Evolutionary conservation across 1,140 invertebrate genomes (phyloP), one percentile per base, ranked within the genome.

Genomic region (Mylabris phalerata): DNA sequence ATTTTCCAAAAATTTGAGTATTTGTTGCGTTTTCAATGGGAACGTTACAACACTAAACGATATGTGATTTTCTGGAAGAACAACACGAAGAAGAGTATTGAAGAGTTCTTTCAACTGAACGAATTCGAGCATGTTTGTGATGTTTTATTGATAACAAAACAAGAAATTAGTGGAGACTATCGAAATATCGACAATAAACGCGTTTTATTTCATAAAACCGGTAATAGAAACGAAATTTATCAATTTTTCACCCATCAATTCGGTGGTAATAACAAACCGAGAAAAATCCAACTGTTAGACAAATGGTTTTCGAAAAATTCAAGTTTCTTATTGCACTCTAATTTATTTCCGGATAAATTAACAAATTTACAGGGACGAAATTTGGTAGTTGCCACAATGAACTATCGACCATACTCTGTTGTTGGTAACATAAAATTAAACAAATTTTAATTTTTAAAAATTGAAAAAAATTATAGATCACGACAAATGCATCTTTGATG

Each of bases 331-430:
- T 50, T 46, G 26, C 50, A 47, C 3, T 57, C 46, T 39, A 26
- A 57, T 44, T 45, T 63, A 32, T 63, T 56, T 27, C 61, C 61
- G 0, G 46, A 63, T 39, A 63, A 63, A 55, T 48, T 63, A 40
- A 9, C 6, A 6, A 57, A 63, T 46, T 55, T 57, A 42, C 39
- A 45, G 19, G 58, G 54, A 9, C 32, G 58, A 56, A 19, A 9
- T 40, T 47, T 60, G 4, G 48, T 19, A 57, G 40, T 55, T 32
- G 61, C 49, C 10, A 63, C 57, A 5, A 54, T 63, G 32, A 52
- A 41, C 39, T 63, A 63, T 26, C 46, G 52, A n/a, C 61, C 61
- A 10, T 63, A 60, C 19, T 51, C 43, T 7, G 54, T 63, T 40
- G 27, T 50, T 32, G 60, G 60, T 62, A 58, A 4, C 32, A 55